These are phyloP conservation scores for Temnothorax curvispinosus DNA, from an alignment of 1,140 invertebrate species.

Conservation along the genomic window DNA sequence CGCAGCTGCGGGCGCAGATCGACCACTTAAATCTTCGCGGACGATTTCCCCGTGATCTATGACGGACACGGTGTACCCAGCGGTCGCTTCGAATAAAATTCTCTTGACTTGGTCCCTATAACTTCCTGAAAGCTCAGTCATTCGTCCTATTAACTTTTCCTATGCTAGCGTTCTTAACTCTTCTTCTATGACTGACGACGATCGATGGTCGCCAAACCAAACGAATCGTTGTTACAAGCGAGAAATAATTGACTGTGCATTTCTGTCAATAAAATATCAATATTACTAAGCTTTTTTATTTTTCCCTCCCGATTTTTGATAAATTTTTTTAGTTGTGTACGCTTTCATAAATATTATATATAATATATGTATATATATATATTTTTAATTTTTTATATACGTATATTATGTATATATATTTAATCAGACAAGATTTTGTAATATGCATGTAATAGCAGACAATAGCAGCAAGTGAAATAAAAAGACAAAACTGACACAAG, in stretches of 20 bases:
- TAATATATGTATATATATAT: too few relatives aligned
- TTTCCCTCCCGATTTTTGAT: not conserved
- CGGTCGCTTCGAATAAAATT: constrained; percentile 70
- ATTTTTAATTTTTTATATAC: not conserved
- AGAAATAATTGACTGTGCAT: constrained; percentile 4
- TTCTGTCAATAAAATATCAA: not conserved
- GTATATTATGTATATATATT: not conserved
- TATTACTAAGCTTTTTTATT: not conserved
- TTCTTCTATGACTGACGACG: not conserved
- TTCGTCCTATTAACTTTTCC: constrained; percentile 62
- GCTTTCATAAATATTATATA: not conserved
- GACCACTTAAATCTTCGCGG: constrained; percentile 76
- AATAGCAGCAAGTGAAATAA: not conserved
- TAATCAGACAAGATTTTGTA: not conserved
- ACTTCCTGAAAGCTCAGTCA: constrained; percentile 21
- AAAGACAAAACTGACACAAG: not conserved
- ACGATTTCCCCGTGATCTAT: constrained; percentile 78
- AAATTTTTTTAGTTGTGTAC: not conserved
- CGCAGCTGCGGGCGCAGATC: constrained; percentile 62
- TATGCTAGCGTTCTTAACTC: constrained; percentile 7
- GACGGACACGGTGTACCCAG: constrained; percentile 71
- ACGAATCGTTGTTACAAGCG: not conserved
- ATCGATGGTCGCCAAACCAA: constrained; percentile 8
- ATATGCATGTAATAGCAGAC: not conserved
- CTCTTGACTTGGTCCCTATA: constrained; percentile 35